These are phyloP conservation scores for Aleadryas rufinucha DNA, from an alignment of 2,113 vertebrate genomes.

Conservation along the genomic window DNA sequence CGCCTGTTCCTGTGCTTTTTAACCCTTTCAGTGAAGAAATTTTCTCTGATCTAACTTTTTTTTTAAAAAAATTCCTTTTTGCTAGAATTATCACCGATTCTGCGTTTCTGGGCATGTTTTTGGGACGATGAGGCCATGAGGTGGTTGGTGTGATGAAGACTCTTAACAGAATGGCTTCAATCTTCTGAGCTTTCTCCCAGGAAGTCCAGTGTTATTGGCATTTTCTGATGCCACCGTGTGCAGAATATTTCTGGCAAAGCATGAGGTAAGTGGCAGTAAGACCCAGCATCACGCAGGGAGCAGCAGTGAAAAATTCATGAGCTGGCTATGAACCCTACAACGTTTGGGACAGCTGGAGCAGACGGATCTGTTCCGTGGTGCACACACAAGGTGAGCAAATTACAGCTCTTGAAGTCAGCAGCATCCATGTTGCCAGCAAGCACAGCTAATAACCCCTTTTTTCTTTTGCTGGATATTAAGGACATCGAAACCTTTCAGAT, in stretches of 20 bases:
- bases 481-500: background rate
- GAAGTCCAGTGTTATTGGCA: background rate
- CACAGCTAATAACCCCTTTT: background rate
- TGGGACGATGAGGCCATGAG: rapidly evolving
- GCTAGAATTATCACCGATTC: background rate
- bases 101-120: background rate
- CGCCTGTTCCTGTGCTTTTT: background rate
- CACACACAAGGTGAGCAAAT: background rate
- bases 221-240: background rate
- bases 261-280: background rate
- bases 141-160: background rate
- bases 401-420: background rate
- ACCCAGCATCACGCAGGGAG: background rate
- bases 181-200: background rate
- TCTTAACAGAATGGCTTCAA: background rate
- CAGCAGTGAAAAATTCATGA: conserved; percentile 11
- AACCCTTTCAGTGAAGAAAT: background rate
- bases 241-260: background rate
- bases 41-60: background rate
- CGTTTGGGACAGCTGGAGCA: background rate
- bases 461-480: background rate
- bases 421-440: background rate
- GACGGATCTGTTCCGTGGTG: background rate
- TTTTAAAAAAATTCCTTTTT: background rate
- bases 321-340: background rate